Evolutionary conservation across 2,888 invertebrate genomes (phyloP).

Genomic region (Diloba caeruleocephala): DNA sequence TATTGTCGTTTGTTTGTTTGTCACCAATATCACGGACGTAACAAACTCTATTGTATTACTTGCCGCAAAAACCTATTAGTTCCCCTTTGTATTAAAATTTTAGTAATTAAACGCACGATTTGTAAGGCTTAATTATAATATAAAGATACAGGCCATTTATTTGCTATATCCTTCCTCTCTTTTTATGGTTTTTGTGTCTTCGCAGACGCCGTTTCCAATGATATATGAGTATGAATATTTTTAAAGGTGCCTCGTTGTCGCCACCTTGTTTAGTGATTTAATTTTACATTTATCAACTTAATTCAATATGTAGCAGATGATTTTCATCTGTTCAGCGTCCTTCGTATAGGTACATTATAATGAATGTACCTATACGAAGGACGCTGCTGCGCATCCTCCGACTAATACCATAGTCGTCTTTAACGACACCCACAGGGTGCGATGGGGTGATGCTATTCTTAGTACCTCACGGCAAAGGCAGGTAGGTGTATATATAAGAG

Average conservation of each 20-base stretch:
- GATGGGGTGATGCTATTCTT: no score
- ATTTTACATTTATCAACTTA: no score
- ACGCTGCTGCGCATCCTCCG: no score
- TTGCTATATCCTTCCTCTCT: conserved; percentile 41
- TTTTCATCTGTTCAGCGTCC: no score
- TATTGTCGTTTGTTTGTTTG: conserved; percentile 65
- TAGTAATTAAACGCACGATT: conserved; percentile 45
- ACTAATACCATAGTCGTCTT: no score
- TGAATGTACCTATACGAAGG: no score
- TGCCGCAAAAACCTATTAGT: conserved; percentile 28
- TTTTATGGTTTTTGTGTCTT: conserved; percentile 35
- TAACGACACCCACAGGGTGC: no score
- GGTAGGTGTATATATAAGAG: no score
- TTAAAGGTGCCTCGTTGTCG: not conserved
- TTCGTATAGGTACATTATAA: no score
- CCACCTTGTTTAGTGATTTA: not conserved
- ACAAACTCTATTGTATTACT: conserved; percentile 25
- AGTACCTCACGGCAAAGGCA: no score
- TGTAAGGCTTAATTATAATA: conserved; percentile 23
- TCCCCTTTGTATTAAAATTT: conserved; percentile 51
- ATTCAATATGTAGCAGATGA: no score
- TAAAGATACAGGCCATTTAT: conserved; percentile 33
- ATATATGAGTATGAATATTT: not conserved
- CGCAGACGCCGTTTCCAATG: conserved; percentile 22
- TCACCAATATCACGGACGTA: conserved; percentile 37